These are phyloP conservation scores for Lampris megalopsis DNA, from an alignment of 2,113 vertebrate species.

Conservation along the genomic window DNA sequence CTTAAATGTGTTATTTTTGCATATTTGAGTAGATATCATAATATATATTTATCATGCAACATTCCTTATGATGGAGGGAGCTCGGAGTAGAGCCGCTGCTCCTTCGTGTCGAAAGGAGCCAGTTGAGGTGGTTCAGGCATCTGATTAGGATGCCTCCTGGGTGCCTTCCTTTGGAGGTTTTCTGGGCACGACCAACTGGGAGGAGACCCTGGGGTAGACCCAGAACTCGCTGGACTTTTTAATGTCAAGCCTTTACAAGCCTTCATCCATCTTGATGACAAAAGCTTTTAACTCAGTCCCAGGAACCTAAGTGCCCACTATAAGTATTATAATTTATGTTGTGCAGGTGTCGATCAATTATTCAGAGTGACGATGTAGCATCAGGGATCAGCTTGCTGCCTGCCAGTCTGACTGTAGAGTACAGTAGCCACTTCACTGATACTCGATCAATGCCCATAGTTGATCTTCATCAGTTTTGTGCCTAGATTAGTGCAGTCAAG, in stretches of 20 bases:
- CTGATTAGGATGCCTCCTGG: too few species aligned
- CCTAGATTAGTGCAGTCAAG: not conserved
- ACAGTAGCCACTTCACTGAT: constrained; percentile 11
- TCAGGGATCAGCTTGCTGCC: constrained; percentile 56
- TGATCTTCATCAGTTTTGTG: not conserved
- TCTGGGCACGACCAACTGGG: too few species aligned
- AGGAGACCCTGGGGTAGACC: not conserved
- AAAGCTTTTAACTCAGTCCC: constrained; percentile 20
- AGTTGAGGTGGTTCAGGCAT: too few species aligned
- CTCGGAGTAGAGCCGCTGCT: too few species aligned
- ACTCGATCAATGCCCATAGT: not conserved
- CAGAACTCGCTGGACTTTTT: constrained; percentile 9
- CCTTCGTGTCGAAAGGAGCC: too few species aligned
- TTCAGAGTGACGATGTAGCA: constrained; percentile 36
- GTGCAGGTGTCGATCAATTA: constrained; percentile 37
- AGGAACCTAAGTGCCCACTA: constrained; percentile 12
- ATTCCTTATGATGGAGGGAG: too few species aligned
- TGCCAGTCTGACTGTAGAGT: constrained; percentile 27
- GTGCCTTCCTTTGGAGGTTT: too few species aligned
- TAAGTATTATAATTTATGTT: constrained; percentile 8
- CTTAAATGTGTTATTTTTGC: too few species aligned
- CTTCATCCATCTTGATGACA: not conserved
- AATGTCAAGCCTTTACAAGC: not conserved
- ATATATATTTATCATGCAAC: too few species aligned
- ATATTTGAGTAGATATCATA: too few species aligned